Evolutionary conservation across 2,113 vertebrate species (phyloP), one percentile per base, ranked within the genome.

Genomic region (cat (Felis catus)): DNA sequence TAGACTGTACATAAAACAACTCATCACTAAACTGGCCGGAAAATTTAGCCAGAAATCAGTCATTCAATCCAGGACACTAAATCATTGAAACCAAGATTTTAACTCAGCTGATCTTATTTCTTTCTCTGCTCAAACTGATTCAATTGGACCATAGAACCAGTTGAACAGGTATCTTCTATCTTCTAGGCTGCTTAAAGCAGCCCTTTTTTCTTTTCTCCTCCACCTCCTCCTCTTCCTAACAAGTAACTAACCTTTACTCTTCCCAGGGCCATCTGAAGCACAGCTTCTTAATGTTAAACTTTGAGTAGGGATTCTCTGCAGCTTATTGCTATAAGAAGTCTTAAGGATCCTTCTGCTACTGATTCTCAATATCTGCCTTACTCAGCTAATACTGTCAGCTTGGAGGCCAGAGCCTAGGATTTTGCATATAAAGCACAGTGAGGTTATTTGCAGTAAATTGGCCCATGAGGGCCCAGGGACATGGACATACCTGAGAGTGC

Each of bases 161-260:
- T 13, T 68, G 21, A 96, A 71, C 33, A 70, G 73, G 65, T 91
- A 23, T 87, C 86, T 91, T 95, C 39, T 89, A 33, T 83, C 87
- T 89, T 93, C n/a, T n/a, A 68, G 48, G 25, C 68, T 93, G 13
- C 29, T 45, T 61, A 13, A 5, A 78, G 55, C 19, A 71, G n/a
- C 18, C 10, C 82, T 7, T 27, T 74, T 31, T 55, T 27, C 80
- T 13, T 33, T n/a, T 29, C 55, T 58, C 55, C 53, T 16, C 53
- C 53, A 4, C 53, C 19, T 21, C 55, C 53, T 53, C 14, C 15
- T 8, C 19, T 58, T 68, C 63, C 7, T 23, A 58, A 31, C 27
- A 65, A 51, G 61, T 36, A 84, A 88, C 71, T 58, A 93, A 91
- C 76, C 63, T 89, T 93, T 89, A 63, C n/a, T 83, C 73, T 96